Evolutionary conservation across 1,140 invertebrate genomes (phyloP).

Genomic region (Leptopilina clavipes): DNA sequence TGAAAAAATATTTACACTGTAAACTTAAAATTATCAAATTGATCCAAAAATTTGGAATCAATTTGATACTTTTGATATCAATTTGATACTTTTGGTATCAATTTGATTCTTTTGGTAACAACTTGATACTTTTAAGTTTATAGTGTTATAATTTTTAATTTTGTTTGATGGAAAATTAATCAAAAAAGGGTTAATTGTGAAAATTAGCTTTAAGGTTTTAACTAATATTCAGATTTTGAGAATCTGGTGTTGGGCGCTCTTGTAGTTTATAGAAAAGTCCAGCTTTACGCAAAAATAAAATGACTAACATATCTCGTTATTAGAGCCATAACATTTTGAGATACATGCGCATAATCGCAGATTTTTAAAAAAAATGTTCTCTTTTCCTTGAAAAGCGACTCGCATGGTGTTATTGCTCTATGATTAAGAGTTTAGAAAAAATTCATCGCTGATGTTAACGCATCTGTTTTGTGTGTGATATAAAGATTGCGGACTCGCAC

Average conservation of each 20-base stretch:
- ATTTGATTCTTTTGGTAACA: no score
- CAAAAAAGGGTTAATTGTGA: no score
- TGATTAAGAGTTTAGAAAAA: slow-evolving; percentile 33
- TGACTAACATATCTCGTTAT: slow-evolving; percentile 5
- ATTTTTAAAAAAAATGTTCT: slow-evolving; percentile 40
- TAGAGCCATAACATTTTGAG: slow-evolving; percentile 7
- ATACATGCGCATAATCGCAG: slow-evolving; percentile 9
- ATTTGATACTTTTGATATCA: no score
- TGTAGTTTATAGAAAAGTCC: background rate
- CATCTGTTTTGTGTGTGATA: slow-evolving; percentile 65
- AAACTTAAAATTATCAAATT: no score
- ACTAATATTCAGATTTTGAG: no score
- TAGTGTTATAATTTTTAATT: no score
- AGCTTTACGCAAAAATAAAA: background rate
- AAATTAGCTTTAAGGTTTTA: no score
- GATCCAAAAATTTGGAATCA: no score
- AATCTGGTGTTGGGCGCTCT: background rate
- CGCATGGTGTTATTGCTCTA: slow-evolving; percentile 34
- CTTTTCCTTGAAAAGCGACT: slow-evolving; percentile 42
- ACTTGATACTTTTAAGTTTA: no score
- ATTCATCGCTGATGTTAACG: slow-evolving; percentile 48
- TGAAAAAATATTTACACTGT: no score
- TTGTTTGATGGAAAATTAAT: no score
- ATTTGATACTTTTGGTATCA: no score
- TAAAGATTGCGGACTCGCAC: slow-evolving; percentile 66